These are phyloP conservation scores for Eristalinus aeneus DNA, from an alignment of 2,888 invertebrate genomes.

Conservation along the genomic window DNA sequence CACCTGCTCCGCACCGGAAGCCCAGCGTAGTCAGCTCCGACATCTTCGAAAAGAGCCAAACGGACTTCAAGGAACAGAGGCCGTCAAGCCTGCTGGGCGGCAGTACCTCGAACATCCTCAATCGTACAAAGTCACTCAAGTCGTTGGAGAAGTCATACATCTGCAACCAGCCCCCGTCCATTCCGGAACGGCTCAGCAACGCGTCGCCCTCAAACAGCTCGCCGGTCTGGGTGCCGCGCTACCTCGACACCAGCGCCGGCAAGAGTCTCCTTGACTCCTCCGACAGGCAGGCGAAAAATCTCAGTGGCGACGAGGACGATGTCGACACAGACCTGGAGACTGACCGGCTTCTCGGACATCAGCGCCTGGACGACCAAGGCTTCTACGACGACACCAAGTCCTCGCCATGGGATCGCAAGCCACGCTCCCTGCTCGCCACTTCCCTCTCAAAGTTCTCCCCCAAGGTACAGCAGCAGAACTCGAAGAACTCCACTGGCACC, in stretches of 20 bases:
- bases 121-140: slow-evolving; percentile 56
- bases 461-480: slow-evolving; percentile 78
- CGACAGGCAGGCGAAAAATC: slow-evolving; percentile 84
- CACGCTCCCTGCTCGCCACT: slow-evolving; percentile 75
- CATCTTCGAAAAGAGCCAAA: slow-evolving; percentile 54
- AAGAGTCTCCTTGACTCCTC: slow-evolving; percentile 76
- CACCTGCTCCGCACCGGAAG: slow-evolving; percentile 88
- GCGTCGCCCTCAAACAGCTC: slow-evolving; percentile 81
- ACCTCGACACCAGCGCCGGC: slow-evolving; percentile 76
- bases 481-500: slow-evolving; percentile 74
- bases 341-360: slow-evolving; percentile 96
- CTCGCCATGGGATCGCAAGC: slow-evolving; percentile 78
- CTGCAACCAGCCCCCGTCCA: slow-evolving; percentile 75
- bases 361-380: slow-evolving; percentile 95
- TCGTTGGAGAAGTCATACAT: slow-evolving; percentile 48
- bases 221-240: slow-evolving; percentile 88
- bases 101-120: slow-evolving; percentile 39
- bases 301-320: slow-evolving; percentile 88
- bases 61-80: slow-evolving; percentile 52
- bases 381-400: slow-evolving; percentile 91
- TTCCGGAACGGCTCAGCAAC: slow-evolving; percentile 76
- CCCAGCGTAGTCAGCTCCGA: slow-evolving; percentile 75
- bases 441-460: slow-evolving; percentile 80
- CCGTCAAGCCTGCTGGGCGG: slow-evolving; percentile 29
- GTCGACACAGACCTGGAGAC: slow-evolving; percentile 99